Evolutionary conservation across 1,140 invertebrate genomes (phyloP), one percentile per base, ranked within the genome.

Genomic region (Globodera ellingtonae): DNA sequence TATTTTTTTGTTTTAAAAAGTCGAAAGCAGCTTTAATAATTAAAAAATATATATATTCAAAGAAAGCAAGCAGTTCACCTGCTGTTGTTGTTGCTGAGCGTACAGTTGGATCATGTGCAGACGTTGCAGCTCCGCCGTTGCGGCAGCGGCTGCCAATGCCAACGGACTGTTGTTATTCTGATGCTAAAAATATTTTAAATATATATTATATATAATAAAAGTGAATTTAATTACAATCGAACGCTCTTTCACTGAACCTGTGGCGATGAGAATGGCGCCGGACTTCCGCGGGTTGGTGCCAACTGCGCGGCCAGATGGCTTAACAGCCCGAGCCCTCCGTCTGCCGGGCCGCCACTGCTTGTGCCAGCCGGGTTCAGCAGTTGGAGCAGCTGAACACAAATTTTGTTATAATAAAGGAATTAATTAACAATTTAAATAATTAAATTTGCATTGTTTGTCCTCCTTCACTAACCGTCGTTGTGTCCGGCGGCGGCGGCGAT

Each of bases 61-160:
- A 35, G 35, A 35, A 35, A 35, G 35, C 35, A 24, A 24, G 24
- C 35, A 3, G 2, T 3, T 4, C 24, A 70, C 67, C 67, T 70
- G 67, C 18, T 70, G 67, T 62, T 77, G 75, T 47, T 77, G 75
- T 21, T 77, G 75, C 6, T 77, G 75, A 24, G 75, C 75, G 48
- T 77, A 77, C 69, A 77, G 48, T 62, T 77, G 75, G 5, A 77
- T 50, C 59, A 77, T 50, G 21, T 77, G 75, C 65, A 77, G n/a
- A 13, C 62, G 75, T 47, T 77, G 75, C 24, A 77, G 21, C 48
- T 77, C 75, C 21, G 75, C 75, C 21, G 75, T 44, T 47, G 75
- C 75, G n/a, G 75, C 75, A 8, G 75, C 75, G 6, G 67, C 46
- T 67, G 75, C 75, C 65, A 50, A 48, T 0, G 62, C 75, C 69